Base-by-base conservation (phyloP, 2,797 vertebrate genomes). In the Halcyon chelicuti region DNA sequence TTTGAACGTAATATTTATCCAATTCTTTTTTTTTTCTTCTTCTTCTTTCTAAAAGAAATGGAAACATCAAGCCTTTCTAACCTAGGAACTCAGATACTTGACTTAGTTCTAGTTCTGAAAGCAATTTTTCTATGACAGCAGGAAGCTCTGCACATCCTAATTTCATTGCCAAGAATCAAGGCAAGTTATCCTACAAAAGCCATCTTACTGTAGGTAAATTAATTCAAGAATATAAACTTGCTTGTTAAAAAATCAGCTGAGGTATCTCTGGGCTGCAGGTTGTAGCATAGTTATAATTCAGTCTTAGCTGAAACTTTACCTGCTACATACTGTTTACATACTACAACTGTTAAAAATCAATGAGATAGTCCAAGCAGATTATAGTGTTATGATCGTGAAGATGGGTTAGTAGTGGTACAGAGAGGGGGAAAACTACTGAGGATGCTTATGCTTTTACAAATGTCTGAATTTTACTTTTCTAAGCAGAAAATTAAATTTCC, bases 151-250 rank as follows among this genome's bases (percentile, higher is more conserved):
- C 37, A 72, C 51, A 60, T 68, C 22, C 31, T 72, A 92, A 84
- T 65, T 68, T 85, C 51, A 58, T 10, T 72, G 63, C 31, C 71
- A 89, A 68, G 37, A 61, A 65, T 60, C 22, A 54, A 28, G 13
- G 20, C 65, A 54, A 46, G 4, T 73, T 73, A 65, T 14, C 26
- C 31, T 66, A 47, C 60, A 68, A 14, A 61, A 75, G 21, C 16
- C 7, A 46, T 42, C 37, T 35, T 66, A 28, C n/a, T 55, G 28
- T 10, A 54, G 20, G 47, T 29, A 68, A 78, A 93, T 70, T 81
- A 93, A 93, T 85, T 87, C 14, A 20, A 85, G 63, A 78, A 87
- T 23, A 91, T 46, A 91, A 95, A 17, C 4, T 54, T 90, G 39
- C 29, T 51, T 44, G 55, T 66, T 86, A 60, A 77, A 79, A 80